These are phyloP conservation scores for Brachypodius melanocephalos DNA, from an alignment of 2,113 vertebrate species.

Conservation along the genomic window DNA sequence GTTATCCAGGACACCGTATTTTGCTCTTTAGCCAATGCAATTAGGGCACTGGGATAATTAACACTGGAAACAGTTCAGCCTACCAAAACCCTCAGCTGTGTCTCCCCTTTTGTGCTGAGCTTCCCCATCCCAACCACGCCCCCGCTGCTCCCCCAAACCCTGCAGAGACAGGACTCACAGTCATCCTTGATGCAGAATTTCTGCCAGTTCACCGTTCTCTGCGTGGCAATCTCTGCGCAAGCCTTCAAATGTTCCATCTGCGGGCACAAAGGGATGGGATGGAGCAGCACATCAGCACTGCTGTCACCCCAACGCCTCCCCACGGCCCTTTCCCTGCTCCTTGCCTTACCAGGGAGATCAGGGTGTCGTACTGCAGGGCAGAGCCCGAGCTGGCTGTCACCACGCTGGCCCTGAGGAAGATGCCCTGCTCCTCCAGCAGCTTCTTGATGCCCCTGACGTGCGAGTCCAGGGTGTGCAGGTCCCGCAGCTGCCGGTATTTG, in stretches of 20 bases:
- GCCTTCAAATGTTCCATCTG: constrained; percentile 99
- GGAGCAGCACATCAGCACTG: background rate
- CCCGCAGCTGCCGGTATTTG: constrained; percentile 94
- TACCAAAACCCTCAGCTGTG: background rate
- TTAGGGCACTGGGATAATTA: background rate
- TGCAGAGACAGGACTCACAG: constrained; percentile 79
- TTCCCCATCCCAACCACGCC: background rate
- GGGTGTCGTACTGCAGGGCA: constrained; percentile 93
- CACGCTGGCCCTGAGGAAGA: constrained; percentile 90
- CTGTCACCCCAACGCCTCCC: accelerated
- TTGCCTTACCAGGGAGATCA: constrained; percentile 89
- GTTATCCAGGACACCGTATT: background rate
- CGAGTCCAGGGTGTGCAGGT: constrained; percentile 94
- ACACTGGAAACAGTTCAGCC: background rate
- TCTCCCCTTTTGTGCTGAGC: background rate
- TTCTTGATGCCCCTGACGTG: constrained; percentile 94
- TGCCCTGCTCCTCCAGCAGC: constrained; percentile 94
- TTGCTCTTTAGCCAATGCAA: background rate
- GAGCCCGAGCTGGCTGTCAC: constrained; percentile 95
- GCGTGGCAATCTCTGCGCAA: constrained; percentile 96
- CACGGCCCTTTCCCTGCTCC: background rate
- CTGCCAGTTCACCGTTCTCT: constrained; percentile 97
- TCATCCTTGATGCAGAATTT: constrained; percentile 99
- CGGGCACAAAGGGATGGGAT: background rate
- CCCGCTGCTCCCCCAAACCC: background rate